Conservation (phyloP, 2,797 vertebrate genomes). For the Tangara arthus region DNA sequence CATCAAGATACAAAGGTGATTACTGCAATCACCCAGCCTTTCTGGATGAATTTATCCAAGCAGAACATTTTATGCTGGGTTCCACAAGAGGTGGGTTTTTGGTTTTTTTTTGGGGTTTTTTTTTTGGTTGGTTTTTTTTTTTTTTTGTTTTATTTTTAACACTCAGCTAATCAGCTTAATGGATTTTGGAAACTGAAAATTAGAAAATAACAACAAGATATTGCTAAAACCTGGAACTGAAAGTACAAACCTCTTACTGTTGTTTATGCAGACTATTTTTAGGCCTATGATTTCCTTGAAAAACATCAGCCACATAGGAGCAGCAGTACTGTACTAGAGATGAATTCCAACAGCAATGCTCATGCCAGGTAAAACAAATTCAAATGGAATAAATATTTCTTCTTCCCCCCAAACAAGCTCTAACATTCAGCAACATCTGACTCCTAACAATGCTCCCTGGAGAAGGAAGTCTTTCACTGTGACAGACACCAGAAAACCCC, state of each 20-base stretch:
- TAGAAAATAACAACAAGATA: slow-evolving; percentile 63
- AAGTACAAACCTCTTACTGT: slow-evolving; percentile 68
- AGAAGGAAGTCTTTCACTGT: neutral
- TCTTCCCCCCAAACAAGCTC: neutral
- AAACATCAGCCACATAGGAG: slow-evolving; percentile 63
- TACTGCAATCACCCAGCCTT: neutral
- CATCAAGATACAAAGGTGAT: neutral
- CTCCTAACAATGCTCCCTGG: neutral
- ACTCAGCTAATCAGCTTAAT: slow-evolving; percentile 36
- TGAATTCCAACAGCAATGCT: slow-evolving; percentile 37
- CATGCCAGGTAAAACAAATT: slow-evolving; percentile 61
- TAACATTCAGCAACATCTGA: neutral
- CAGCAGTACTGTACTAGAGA: slow-evolving; percentile 51
- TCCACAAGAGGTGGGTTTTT: neutral
- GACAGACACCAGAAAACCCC: neutral
- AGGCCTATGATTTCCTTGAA: slow-evolving; percentile 71
- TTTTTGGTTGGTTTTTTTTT: neutral
- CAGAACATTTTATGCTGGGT: neutral
- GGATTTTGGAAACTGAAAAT: slow-evolving; percentile 59
- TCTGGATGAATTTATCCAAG: neutral
- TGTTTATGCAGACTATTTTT: slow-evolving; percentile 75
- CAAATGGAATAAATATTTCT: slow-evolving; percentile 20
- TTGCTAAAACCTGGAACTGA: slow-evolving; percentile 66
- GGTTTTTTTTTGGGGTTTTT: neutral
- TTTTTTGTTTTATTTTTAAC: neutral